Evolutionary conservation across 2,113 vertebrate species (phyloP).

Genomic region (Diphyllodes magnificus): DNA sequence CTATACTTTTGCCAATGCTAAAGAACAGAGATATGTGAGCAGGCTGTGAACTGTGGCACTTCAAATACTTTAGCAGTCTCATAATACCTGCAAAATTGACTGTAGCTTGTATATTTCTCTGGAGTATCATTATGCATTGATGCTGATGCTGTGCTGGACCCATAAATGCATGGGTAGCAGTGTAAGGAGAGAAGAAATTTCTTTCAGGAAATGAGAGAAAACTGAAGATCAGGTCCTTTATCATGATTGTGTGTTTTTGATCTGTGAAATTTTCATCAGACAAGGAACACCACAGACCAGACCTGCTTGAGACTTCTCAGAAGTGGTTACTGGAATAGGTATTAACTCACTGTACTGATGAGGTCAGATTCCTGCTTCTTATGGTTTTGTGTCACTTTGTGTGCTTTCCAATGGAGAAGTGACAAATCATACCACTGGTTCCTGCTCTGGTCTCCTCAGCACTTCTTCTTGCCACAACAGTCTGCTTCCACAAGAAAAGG

Average conservation of each 20-base stretch:
- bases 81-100: background rate
- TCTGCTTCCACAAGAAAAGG: background rate
- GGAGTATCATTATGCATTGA: background rate
- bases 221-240: background rate
- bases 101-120: background rate
- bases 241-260: fast-evolving
- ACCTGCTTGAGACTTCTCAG: background rate
- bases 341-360: background rate
- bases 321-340: background rate
- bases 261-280: background rate
- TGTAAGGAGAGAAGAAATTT: background rate
- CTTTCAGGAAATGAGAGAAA: background rate
- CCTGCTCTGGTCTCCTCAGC: background rate
- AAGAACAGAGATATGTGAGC: background rate
- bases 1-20: background rate
- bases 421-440: background rate
- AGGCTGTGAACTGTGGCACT: background rate
- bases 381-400: background rate
- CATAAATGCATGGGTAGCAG: background rate
- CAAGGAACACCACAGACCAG: background rate
- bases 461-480: background rate
- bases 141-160: background rate
- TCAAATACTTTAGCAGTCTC: background rate
- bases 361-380: background rate
- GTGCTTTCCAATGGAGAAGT: background rate